phyloP scores from a whole-genome alignment of 64 coral and sea anemone species.

The Platygyra sinensis region DNA sequence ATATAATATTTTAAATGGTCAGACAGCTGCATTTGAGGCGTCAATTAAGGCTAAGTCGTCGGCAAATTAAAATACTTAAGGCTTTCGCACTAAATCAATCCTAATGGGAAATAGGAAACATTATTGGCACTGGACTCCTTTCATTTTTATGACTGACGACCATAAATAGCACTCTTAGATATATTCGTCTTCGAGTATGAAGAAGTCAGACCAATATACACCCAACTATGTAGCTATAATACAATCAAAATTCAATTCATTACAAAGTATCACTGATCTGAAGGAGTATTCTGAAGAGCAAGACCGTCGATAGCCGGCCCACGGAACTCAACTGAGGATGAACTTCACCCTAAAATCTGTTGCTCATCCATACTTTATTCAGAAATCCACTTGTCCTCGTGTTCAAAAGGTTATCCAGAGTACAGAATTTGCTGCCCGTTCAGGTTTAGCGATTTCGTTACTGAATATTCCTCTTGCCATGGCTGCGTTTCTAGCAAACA shows the following conservation, averaged over 20 bases:
- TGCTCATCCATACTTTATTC: neutral
- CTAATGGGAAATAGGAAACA: neutral
- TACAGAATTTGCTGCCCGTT: neutral
- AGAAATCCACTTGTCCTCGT: neutral
- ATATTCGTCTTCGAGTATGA: neutral
- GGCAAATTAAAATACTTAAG: too few relatives aligned
- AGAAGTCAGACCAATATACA: neutral
- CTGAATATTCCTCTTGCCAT: conserved; percentile 16
- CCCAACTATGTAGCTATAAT: neutral
- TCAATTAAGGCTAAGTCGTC: too few relatives aligned
- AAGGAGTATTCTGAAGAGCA: neutral
- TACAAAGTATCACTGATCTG: neutral
- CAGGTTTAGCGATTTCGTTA: neutral
- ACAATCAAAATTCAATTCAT: too few relatives aligned
- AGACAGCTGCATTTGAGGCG: too few relatives aligned
- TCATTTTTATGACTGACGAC: neutral
- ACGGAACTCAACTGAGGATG: neutral
- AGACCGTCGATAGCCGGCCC: neutral
- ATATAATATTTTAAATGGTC: too few relatives aligned
- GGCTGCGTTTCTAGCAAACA: conserved; percentile 15
- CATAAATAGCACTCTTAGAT: neutral
- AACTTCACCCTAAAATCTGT: neutral
- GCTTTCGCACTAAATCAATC: neutral
- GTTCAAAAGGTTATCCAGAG: neutral
- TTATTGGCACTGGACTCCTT: neutral